Conservation (phyloP, 2,888 invertebrate genomes). For the Xestia xanthographa region DNA sequence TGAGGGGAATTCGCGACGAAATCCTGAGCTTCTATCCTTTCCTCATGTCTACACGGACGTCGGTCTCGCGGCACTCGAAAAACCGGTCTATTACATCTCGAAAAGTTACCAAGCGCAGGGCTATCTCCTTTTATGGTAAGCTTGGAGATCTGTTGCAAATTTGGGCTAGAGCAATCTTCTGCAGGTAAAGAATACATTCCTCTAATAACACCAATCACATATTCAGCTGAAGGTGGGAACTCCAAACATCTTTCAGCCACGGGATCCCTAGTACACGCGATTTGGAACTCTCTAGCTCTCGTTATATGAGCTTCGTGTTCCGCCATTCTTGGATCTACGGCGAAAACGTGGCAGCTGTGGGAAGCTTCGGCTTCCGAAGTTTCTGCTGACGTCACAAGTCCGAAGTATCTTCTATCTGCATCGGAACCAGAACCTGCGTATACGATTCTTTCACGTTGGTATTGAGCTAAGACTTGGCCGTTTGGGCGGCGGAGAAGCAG, state of each 20-base stretch:
- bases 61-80: conserved; percentile 82
- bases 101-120: conserved; percentile 84
- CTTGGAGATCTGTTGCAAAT: conserved; percentile 85
- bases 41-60: conserved; percentile 81
- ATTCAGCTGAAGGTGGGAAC: conserved; percentile 96
- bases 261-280: conserved; percentile 95
- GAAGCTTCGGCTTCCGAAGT: conserved; percentile 90
- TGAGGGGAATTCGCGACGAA: conserved; percentile 95
- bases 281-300: conserved; percentile 96
- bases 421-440: conserved; percentile 97
- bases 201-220: conserved; percentile 93
- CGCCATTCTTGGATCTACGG: conserved; percentile 96
- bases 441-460: conserved; percentile 95
- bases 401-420: conserved; percentile 97
- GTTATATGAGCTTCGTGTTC: conserved; percentile 95
- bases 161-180: conserved; percentile 84
- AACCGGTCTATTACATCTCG: conserved; percentile 81
- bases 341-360: conserved; percentile 98
- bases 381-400: conserved; percentile 96
- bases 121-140: conserved; percentile 86
- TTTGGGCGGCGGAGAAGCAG: conserved; percentile 95
- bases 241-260: conserved; percentile 95
- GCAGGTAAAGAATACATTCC: conserved; percentile 93
- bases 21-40: conserved; percentile 86
- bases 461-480: conserved; percentile 95